These are phyloP conservation scores for Xerus inauris DNA, from an alignment of 2,113 vertebrate species.

Conservation along the genomic window DNA sequence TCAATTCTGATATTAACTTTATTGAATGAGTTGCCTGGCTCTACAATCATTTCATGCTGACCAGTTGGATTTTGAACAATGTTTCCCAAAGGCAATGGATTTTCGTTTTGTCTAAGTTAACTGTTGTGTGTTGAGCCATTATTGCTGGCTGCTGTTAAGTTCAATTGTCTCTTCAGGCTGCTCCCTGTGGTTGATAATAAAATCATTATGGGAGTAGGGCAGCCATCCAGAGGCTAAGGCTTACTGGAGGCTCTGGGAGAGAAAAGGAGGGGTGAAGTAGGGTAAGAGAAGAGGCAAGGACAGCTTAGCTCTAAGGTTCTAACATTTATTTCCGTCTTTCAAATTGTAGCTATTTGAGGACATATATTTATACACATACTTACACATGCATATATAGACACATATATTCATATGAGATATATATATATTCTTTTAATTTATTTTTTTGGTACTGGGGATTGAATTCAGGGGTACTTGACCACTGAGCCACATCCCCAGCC, in stretches of 20 bases:
- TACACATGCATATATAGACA: not conserved
- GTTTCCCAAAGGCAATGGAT: slow-evolving; percentile 33
- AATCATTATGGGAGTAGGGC: not conserved
- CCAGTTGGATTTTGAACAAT: slow-evolving; percentile 8
- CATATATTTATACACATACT: not conserved
- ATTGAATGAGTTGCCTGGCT: not conserved
- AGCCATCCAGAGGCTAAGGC: not conserved
- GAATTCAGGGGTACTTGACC: no score
- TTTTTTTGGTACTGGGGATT: no score
- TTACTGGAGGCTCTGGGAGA: not conserved
- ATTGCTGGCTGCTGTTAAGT: not conserved
- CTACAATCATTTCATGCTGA: not conserved
- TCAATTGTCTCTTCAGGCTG: slow-evolving; percentile 29
- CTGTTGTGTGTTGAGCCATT: slow-evolving; percentile 20
- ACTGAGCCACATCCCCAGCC: no score
- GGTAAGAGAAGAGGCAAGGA: not conserved
- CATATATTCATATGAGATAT: not conserved
- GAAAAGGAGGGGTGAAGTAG: not conserved
- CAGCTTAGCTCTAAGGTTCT: not conserved
- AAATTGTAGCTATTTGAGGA: not conserved
- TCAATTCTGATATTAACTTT: not conserved
- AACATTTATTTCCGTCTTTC: not conserved
- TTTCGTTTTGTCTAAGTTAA: slow-evolving; percentile 51
- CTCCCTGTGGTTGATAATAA: not conserved
- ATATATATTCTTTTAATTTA: no score